phyloP scores from a whole-genome alignment of 2,888 invertebrate species.

The Macaria notata region DNA sequence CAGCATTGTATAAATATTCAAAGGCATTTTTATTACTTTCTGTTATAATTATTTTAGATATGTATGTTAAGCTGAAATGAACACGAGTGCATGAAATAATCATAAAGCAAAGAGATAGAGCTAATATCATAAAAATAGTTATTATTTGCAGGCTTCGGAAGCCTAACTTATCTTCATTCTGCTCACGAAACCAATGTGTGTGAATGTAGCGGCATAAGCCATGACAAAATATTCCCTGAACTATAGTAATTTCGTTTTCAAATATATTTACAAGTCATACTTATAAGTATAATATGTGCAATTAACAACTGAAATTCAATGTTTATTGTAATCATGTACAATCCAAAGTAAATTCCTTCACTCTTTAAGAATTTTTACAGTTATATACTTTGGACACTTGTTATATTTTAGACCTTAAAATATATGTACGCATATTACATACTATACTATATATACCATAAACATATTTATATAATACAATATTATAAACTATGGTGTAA shows the following conservation, averaged over 20 bases:
- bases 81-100: neutral
- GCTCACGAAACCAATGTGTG: no score
- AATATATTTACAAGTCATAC: slow-evolving; percentile 12
- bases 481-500: slow-evolving; percentile 12
- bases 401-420: neutral
- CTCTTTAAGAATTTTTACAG: slow-evolving; percentile 6
- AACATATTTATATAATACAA: slow-evolving; percentile 8
- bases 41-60: slow-evolving; percentile 13
- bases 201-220: no score
- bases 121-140: slow-evolving; percentile 3
- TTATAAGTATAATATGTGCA: slow-evolving; percentile 3
- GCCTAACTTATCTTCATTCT: no score
- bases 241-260: slow-evolving; percentile 4
- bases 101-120: slow-evolving; percentile 16
- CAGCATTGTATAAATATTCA: slow-evolving; percentile 6
- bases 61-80: slow-evolving; percentile 9
- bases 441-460: neutral
- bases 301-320: neutral
- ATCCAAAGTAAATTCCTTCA: slow-evolving; percentile 11
- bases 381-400: slow-evolving; percentile 6
- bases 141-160: no score
- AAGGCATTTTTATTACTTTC: slow-evolving; percentile 28
- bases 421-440: slow-evolving; percentile 8
- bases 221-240: neutral
- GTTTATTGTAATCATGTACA: slow-evolving; percentile 1